Evolutionary conservation across 2,797 vertebrate genomes (phyloP), one percentile per base, ranked within the genome.

Genomic region (Dendrocincla fuliginosa): DNA sequence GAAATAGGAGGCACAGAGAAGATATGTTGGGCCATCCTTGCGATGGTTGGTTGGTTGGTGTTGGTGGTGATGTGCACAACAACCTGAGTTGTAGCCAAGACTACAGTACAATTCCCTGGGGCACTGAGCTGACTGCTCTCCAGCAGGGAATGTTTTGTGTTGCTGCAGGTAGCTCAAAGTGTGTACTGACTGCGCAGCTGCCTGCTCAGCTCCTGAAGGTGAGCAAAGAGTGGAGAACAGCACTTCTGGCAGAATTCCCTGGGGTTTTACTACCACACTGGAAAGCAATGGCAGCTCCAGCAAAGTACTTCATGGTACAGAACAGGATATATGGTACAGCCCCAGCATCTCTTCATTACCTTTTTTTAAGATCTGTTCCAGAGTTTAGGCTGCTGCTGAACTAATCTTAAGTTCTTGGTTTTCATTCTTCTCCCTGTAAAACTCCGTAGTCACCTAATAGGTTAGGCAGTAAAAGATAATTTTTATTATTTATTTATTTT

Each of bases 41-140:
- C 37, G 68, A 8, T 55, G 35, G 35, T 10, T 46, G 44, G 44
- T 46, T 71, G 44, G 11, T 19, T 53, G 77, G 9, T 53, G 53
- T n/a, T 65, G 42, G n/a, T 85, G 60, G 19, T 28, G 33, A 2
- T 60, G 10, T 18, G 23, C 30, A 5, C 71, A 77, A 1, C 7
- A 14, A 1, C 56, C 17, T 23, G 56, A 59, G 2, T 44, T 39
- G 11, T 41, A 74, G 53, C 37, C 35, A 8, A 0, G 0, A 4
- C 25, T 67, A 3, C 61, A 37, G 15, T 19, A 56, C 49, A 6
- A 4, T 0, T 63, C 68, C 73, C 27, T 20, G 5, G 39, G 68
- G 33, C 5, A 1, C 10, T 49, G 81, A 67, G 35, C 57, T 9
- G 3, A 5, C 46, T 92, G 59, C 50, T 60, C 12, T 50, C 59